Evolutionary conservation across 92 coral and sea anemone genomes (phyloP).

Genomic region (Zoanthus sansibaricus): DNA sequence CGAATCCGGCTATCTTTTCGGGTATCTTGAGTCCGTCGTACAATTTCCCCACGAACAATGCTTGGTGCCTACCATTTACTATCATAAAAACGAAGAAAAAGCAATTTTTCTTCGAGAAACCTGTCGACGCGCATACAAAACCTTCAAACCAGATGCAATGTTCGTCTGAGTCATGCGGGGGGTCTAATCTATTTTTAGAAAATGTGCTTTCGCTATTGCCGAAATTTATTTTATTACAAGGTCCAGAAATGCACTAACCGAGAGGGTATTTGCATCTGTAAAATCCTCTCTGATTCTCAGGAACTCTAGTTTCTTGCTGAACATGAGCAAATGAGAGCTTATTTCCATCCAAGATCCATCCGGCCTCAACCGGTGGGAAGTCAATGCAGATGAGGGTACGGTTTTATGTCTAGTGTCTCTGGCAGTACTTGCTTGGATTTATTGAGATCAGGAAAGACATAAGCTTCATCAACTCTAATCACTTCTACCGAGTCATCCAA

Average conservation of each 20-base stretch:
- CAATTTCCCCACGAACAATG: no score
- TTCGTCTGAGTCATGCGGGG: no score
- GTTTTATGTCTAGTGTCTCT: slow-evolving; percentile 57
- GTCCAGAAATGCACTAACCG: slow-evolving; percentile 64
- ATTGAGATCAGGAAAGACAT: slow-evolving; percentile 65
- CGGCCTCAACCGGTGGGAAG: slow-evolving; percentile 68
- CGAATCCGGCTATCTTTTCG: no score
- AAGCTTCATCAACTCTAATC: slow-evolving; percentile 62
- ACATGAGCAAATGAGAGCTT: slow-evolving; percentile 63
- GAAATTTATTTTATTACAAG: slow-evolving; percentile 28
- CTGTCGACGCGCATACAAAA: no score
- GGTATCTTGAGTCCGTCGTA: no score
- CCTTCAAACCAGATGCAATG: no score
- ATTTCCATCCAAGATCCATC: slow-evolving; percentile 64
- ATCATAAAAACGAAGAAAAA: no score
- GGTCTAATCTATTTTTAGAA: slow-evolving; percentile 35
- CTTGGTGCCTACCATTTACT: no score
- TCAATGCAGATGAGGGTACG: slow-evolving; percentile 44
- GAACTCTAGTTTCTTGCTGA: slow-evolving; percentile 62
- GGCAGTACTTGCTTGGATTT: slow-evolving; percentile 54
- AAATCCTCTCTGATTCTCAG: slow-evolving; percentile 58
- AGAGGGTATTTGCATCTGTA: slow-evolving; percentile 62
- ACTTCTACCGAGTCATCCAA: slow-evolving; percentile 47
- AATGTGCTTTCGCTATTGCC: slow-evolving; percentile 23
- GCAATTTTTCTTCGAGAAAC: no score